A percentile compares a stretch with the other conserved stretches of the same genome.
Conservation (phyloP, 1,140 invertebrate species). For the Drosophila pachea region DNA sequence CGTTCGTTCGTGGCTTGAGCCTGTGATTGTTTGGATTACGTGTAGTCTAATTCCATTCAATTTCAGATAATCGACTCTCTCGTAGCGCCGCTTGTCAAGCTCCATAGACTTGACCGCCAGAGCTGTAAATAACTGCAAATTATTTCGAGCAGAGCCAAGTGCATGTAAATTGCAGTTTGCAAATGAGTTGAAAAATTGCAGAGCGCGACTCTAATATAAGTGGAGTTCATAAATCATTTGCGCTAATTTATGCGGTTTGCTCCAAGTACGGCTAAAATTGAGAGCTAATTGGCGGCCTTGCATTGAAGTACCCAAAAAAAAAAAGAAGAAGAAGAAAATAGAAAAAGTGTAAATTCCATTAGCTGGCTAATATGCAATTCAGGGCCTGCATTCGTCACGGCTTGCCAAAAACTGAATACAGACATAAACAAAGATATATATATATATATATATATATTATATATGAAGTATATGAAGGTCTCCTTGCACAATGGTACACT, state of each 20-base stretch:
- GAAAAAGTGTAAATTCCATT: slow-evolving; percentile 52
- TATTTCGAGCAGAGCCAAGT: slow-evolving; percentile 33
- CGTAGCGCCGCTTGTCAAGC: neutral
- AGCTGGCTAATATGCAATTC: slow-evolving; percentile 56
- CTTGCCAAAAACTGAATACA: slow-evolving; percentile 49
- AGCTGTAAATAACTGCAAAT: slow-evolving; percentile 28
- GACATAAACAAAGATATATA: neutral
- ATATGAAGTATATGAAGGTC: too few species aligned
- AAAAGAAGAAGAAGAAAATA: slow-evolving; percentile 20
- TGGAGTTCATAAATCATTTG: slow-evolving; percentile 69
- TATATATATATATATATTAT: slow-evolving; percentile 21
- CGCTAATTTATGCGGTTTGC: slow-evolving; percentile 45
- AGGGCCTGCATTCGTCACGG: slow-evolving; percentile 59
- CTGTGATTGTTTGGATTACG: too few species aligned
- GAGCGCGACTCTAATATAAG: slow-evolving; percentile 29
- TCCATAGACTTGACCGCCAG: slow-evolving; percentile 23
- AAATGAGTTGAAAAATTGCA: slow-evolving; percentile 72
- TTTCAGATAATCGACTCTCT: too few species aligned
- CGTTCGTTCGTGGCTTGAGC: too few species aligned
- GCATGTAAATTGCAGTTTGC: slow-evolving; percentile 42
- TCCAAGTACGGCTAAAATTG: slow-evolving; percentile 37
- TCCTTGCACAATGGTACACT: too few species aligned
- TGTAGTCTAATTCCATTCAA: too few species aligned
- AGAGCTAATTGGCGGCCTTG: slow-evolving; percentile 64
- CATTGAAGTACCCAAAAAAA: slow-evolving; percentile 9